Evolutionary conservation across 1,140 invertebrate genomes (phyloP).

Genomic region (Oedothorax gibbosus): DNA sequence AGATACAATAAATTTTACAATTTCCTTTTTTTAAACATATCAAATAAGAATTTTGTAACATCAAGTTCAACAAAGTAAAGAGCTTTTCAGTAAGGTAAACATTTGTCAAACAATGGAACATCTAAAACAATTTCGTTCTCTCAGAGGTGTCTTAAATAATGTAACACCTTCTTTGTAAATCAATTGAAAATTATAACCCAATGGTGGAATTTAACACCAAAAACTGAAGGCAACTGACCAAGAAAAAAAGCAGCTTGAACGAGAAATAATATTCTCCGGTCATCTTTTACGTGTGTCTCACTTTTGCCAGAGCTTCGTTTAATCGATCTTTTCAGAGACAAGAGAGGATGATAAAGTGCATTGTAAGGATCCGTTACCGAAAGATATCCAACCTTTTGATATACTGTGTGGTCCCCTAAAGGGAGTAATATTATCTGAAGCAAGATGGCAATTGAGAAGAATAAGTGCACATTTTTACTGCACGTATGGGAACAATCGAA

Average conservation of each 20-base stretch:
- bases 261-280: conserved; percentile 51
- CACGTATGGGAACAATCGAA: no score
- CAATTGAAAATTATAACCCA: background rate
- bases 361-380: conserved; percentile 34
- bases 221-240: background rate
- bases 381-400: conserved; percentile 22
- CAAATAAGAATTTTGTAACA: no score
- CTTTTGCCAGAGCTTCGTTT: background rate
- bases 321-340: conserved; percentile 29
- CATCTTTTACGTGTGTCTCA: conserved; percentile 18
- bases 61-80: no score
- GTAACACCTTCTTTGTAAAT: conserved; percentile 28
- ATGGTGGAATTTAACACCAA: background rate
- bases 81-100: no score
- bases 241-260: conserved; percentile 18
- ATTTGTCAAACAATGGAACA: no score
- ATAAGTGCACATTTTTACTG: no score
- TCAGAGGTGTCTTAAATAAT: conserved; percentile 1
- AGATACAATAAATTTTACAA: no score
- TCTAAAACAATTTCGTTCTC: no score
- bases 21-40: no score
- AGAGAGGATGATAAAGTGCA: conserved; percentile 41
- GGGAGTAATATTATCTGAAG: conserved; percentile 16
- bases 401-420: no score
- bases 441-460: conserved; percentile 25